Evolutionary conservation across 2,113 vertebrate species (phyloP), one percentile per base, ranked within the genome.

Genomic region (Paratilapia polleni): DNA sequence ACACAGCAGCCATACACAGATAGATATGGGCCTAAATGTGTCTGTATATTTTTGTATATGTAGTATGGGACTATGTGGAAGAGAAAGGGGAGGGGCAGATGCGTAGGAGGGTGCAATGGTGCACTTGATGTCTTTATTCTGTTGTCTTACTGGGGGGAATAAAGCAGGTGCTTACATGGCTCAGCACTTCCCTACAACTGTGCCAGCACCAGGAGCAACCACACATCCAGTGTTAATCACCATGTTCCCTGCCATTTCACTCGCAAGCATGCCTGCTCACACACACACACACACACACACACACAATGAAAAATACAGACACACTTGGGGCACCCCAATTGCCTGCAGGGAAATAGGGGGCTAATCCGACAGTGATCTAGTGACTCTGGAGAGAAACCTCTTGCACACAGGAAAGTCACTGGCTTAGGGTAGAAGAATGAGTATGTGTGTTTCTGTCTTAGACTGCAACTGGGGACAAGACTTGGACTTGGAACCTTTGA

Each of bases 301-400:
- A 66, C 28, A 57, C 82, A 82, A 52, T 63, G 68, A 81, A 82
- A 85, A 86, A 85, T 41, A 78, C 86, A 78, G 77, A 62, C 89
- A 85, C 90, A 90, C 89, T 88, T 22, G 87, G 91, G 93, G 92
- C 81, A 88, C 89, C 91, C 82, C 85, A 80, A 78, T 64, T 78
- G 92, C 93, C 94, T 91, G 91, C 68, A 89, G 93, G 93, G 94
- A 93, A 91, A 91, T 59, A 24, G 88, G 85, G 84, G 78, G 88
- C 86, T 95, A 93, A 94, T 94, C 92, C 81, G 92, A 94, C 94
- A 94, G 90, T 94, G 94, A 94, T 94, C 91, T 92, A 94, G 90
- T 91, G 91, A 93, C 91, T 94, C 88, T 84, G 77, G 81, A 91
- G 92, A 87, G 81, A 88, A 92, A 89, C 52, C 77, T 41, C 34